Conservation (phyloP, 2,113 vertebrate species). For the Prolemur simus region DNA sequence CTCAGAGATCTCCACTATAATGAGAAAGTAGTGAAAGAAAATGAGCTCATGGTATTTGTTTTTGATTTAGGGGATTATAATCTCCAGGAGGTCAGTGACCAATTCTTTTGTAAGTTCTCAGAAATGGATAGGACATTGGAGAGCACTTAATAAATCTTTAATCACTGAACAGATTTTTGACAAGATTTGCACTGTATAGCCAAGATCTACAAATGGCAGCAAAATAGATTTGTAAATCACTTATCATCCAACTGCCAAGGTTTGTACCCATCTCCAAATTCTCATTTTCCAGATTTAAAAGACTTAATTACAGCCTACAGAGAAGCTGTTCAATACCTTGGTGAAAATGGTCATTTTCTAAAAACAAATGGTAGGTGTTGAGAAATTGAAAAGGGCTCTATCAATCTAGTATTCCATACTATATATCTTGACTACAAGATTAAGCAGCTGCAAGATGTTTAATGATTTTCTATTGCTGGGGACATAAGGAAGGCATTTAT, state of each 20-base stretch:
- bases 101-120: constrained; percentile 5
- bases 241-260: background rate
- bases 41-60: background rate
- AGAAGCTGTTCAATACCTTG: background rate
- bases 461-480: background rate
- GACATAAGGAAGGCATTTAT: background rate
- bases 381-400: background rate
- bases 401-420: background rate
- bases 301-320: background rate
- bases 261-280: background rate
- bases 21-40: background rate
- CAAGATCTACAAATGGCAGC: background rate
- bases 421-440: background rate
- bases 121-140: background rate
- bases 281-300: background rate
- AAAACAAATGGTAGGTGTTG: background rate
- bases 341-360: background rate
- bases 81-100: background rate
- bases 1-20: background rate
- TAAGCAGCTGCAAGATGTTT: background rate
- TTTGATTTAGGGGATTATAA: background rate
- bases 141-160: constrained; percentile 9
- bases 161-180: background rate
- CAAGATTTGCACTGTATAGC: background rate
- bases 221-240: constrained; percentile 29